These are phyloP conservation scores for Meganola albula DNA, from an alignment of 2,888 invertebrate species.

Conservation along the genomic window DNA sequence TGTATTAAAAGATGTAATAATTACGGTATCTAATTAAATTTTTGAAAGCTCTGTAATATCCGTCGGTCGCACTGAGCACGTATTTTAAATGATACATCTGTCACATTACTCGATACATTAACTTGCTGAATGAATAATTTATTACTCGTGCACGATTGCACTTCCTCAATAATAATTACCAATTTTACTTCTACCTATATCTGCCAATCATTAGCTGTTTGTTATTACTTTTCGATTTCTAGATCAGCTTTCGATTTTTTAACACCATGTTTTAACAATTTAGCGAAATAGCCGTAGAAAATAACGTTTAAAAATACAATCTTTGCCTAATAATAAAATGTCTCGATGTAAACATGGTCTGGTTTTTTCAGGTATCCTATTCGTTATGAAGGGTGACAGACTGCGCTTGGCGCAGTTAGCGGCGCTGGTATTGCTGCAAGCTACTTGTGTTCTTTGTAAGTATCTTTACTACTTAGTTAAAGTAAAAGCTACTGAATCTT, in stretches of 20 bases:
- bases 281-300: too few relatives aligned
- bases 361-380: slow-evolving; percentile 42
- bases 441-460: slow-evolving; percentile 60
- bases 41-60: slow-evolving; percentile 24
- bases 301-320: too few relatives aligned
- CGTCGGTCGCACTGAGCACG: slow-evolving; percentile 16
- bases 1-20: slow-evolving; percentile 20
- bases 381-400: slow-evolving; percentile 61
- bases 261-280: too few relatives aligned
- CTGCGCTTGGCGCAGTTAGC: slow-evolving; percentile 63
- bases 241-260: slow-evolving; percentile 52
- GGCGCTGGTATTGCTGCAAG: slow-evolving; percentile 59
- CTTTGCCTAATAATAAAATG: too few relatives aligned
- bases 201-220: slow-evolving; percentile 28
- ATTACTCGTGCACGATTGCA: slow-evolving; percentile 30
- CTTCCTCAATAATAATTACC: slow-evolving; percentile 30
- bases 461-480: slow-evolving; percentile 19
- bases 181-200: slow-evolving; percentile 24
- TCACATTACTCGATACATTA: slow-evolving; percentile 19
- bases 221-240: slow-evolving; percentile 26
- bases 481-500: too few relatives aligned
- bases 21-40: slow-evolving; percentile 14
- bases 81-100: slow-evolving; percentile 25
- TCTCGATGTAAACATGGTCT: too few relatives aligned
- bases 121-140: slow-evolving; percentile 27